Base-by-base conservation (phyloP, 2,888 invertebrate genomes). In the Chloroclystis v-ata region DNA sequence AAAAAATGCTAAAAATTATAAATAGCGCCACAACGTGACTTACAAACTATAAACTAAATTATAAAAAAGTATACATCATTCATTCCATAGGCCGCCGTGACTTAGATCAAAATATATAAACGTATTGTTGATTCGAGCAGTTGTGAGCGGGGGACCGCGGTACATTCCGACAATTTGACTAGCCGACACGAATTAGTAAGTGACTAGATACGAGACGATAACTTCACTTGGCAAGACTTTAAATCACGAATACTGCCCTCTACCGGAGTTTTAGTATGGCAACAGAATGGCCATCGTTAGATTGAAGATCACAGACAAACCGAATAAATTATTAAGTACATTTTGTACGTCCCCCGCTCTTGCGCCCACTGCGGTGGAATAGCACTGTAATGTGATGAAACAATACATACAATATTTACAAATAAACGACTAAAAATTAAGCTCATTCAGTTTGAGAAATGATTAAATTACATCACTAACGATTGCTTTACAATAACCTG, bases 151-250 rank as follows among this genome's bases (percentile, higher is more conserved):
- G 60, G 49, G 52, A 14, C 35, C 55, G 54, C 41, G 50, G 44
- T 28, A 33, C 43, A 37, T 47, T 46, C 52, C 54, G 45, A 35
- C 51, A 64, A 66, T 75, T 78, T 85, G 85, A 85, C 85, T 85
- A 85, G 85, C 82, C 85, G 73, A 82, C 80, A 82, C 80, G 76
- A 78, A 77, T 78, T 70, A 76, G 78, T 69, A 73, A 83, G 72
- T 85, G 86, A 86, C 86, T 86, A 86, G 86, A 85, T 33, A 80
- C 80, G 81, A 78, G 72, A 79, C 79, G 81, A 78, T 72, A 79
- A 69, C 68, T 71, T 67, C 72, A 72, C 35, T 75, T 83, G 85
- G 84, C 85, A 83, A 84, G 84, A 83, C 71, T 73, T 67, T 68
- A 64, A 57, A 57, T 52, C 50, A 45, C 51, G 49, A 49, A 56